These are phyloP conservation scores for Celastrina argiolus DNA, from an alignment of 2,888 invertebrate species.

Conservation along the genomic window DNA sequence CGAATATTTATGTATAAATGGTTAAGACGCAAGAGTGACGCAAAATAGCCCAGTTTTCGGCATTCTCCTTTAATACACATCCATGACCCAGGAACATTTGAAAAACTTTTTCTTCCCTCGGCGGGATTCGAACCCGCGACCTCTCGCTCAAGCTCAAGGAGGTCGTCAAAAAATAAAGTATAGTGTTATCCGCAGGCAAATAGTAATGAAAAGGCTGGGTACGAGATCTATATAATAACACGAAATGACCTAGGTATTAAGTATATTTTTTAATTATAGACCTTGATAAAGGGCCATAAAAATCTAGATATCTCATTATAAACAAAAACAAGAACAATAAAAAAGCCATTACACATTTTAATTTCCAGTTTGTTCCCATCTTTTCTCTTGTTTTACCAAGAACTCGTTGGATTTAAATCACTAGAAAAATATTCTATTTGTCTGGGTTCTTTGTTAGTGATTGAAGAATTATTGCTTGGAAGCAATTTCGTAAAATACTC, in stretches of 20 bases:
- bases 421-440: slow-evolving; percentile 15
- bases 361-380: slow-evolving; percentile 16
- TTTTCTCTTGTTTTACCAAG: slow-evolving; percentile 9
- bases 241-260: not conserved
- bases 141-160: no score
- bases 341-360: slow-evolving; percentile 12
- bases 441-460: slow-evolving; percentile 14
- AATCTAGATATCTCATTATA: slow-evolving; percentile 4
- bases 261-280: not conserved
- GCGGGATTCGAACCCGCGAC: no score
- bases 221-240: no score
- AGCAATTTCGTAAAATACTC: not conserved
- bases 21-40: no score
- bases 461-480: slow-evolving; percentile 24
- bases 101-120: no score
- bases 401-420: not conserved
- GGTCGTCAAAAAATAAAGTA: no score
- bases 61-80: no score
- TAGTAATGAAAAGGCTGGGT: no score
- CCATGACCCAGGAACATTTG: no score
- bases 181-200: no score
- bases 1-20: no score
- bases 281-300: not conserved
- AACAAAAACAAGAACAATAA: slow-evolving; percentile 6
- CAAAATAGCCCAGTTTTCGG: no score